phyloP scores from a whole-genome alignment of 2,797 vertebrate genomes.

The Vespertilio murinus region DNA sequence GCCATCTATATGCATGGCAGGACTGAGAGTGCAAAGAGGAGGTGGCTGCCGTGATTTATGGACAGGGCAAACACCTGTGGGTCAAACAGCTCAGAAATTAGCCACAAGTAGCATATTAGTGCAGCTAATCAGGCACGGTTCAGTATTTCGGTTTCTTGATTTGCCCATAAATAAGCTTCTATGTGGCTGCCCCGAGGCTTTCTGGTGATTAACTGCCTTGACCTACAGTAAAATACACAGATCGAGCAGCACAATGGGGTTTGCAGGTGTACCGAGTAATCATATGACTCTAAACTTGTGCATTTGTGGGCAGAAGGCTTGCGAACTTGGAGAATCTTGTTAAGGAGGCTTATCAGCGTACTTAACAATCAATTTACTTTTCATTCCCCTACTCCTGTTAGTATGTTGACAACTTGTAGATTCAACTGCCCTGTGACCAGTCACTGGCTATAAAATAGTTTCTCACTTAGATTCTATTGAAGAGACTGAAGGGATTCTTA shows the following conservation, averaged over 20 bases:
- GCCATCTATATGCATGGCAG: constrained; percentile 92
- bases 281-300: constrained; percentile 70
- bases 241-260: constrained; percentile 80
- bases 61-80: constrained; percentile 94
- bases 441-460: background rate
- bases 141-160: constrained; percentile 95
- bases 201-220: constrained; percentile 94
- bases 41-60: constrained; percentile 91
- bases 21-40: constrained; percentile 83
- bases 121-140: constrained; percentile 96
- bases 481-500: background rate
- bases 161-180: constrained; percentile 94
- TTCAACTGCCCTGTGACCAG: constrained; percentile 42
- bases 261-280: constrained; percentile 78
- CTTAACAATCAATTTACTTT: constrained; percentile 78
- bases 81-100: constrained; percentile 95
- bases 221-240: constrained; percentile 91
- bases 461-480: background rate
- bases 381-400: constrained; percentile 68
- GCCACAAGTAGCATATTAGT: constrained; percentile 99
- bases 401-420: constrained; percentile 72
- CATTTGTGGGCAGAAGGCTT: constrained; percentile 48
- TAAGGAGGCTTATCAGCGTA: constrained; percentile 71
- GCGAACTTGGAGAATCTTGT: constrained; percentile 59
- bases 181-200: constrained; percentile 90